A percentile compares a stretch with the other conserved stretches of the same genome.
phyloP scores from a whole-genome alignment of 92 coral and sea anemone genomes.

The Umimayanthus kanabou region DNA sequence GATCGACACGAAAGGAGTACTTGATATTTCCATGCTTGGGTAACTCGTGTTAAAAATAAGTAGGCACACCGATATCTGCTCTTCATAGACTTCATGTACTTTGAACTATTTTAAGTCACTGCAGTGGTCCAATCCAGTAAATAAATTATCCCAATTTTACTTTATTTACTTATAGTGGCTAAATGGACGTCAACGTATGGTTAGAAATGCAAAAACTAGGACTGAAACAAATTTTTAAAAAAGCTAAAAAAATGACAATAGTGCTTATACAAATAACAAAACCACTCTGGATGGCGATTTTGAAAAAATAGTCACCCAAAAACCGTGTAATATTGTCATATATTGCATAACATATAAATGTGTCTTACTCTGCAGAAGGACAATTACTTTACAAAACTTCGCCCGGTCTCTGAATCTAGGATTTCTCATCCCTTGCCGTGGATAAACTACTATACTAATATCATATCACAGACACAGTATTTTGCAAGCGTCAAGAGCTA shows the following conservation, averaged over 20 bases:
- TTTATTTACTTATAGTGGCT: background rate
- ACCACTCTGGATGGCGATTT: too few species aligned
- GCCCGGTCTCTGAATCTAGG: background rate
- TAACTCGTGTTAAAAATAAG: background rate
- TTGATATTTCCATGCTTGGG: background rate
- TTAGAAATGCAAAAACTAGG: background rate
- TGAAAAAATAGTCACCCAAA: too few species aligned
- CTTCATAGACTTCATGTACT: background rate
- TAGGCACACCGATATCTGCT: background rate
- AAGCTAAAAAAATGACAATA: too few species aligned
- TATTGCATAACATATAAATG: too few species aligned
- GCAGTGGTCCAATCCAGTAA: constrained; percentile 5
- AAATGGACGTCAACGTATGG: background rate
- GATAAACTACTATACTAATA: too few species aligned
- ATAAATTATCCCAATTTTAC: background rate
- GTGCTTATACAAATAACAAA: background rate
- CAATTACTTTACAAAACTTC: background rate
- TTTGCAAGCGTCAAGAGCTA: too few species aligned
- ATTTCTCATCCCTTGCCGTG: background rate
- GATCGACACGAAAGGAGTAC: background rate
- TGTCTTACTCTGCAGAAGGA: too few species aligned
- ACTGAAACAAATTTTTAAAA: background rate
- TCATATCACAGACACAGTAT: too few species aligned
- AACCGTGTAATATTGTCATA: too few species aligned
- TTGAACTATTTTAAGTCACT: background rate